Percentiles rank a stretch among this genome's conserved stretches.
These are phyloP conservation scores for Aphelinus certus DNA, from an alignment of 1,140 invertebrate genomes.

Conservation along the genomic window DNA sequence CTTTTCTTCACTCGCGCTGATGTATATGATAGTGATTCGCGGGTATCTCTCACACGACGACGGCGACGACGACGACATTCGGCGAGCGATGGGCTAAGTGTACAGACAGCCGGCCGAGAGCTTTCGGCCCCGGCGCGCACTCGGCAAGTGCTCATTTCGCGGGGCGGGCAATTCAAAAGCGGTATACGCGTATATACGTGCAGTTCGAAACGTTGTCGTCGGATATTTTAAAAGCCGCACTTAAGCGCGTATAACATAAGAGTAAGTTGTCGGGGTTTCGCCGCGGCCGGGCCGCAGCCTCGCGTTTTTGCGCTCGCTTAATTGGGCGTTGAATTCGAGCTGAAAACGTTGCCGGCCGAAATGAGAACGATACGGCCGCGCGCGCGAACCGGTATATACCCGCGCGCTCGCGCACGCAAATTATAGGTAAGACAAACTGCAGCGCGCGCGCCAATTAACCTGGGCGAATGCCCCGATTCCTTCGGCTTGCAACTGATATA, in stretches of 20 bases:
- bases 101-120: too few species aligned
- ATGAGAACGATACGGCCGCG: not conserved
- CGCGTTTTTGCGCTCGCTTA: slow-evolving; percentile 30
- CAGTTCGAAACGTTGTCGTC: not conserved
- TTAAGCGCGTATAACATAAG: slow-evolving; percentile 13
- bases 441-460: slow-evolving; percentile 55
- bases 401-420: slow-evolving; percentile 38
- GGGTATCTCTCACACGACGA: too few species aligned
- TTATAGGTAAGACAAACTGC: slow-evolving; percentile 6
- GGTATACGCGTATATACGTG: too few species aligned
- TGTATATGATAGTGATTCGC: too few species aligned
- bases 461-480: slow-evolving; percentile 48
- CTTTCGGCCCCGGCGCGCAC: too few species aligned
- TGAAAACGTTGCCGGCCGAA: slow-evolving; percentile 41
- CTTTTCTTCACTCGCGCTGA: too few species aligned
- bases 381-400: slow-evolving; percentile 51
- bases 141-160: too few species aligned
- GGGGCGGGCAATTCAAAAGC: too few species aligned
- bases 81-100: too few species aligned
- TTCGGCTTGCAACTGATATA: not conserved
- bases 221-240: slow-evolving; percentile 23
- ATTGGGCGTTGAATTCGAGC: slow-evolving; percentile 55
- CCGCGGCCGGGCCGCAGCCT: too few species aligned
- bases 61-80: too few species aligned
- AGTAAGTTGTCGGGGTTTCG: slow-evolving; percentile 26